Evolutionary conservation across 1,140 invertebrate species (phyloP), one percentile per base, ranked within the genome.

Genomic region (Scaptomyza montana): DNA sequence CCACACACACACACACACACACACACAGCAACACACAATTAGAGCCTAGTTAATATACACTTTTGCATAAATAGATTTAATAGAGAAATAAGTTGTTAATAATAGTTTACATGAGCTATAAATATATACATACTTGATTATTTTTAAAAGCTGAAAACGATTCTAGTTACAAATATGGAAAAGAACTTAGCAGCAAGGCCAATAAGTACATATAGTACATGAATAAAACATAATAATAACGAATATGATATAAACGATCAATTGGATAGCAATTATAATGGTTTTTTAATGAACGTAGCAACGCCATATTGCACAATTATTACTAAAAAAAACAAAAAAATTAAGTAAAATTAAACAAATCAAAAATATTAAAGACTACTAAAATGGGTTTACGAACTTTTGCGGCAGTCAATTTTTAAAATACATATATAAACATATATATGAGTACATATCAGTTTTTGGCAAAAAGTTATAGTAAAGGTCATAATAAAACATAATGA

Each of bases 401-500:
- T 67, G 71, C 64, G 63, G 60, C 72, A 71, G 68, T 77, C 76
- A 79, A 74, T 77, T 82, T 82, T 80, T 67, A 80, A 43, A 41
- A 69, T 30, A 69, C 13, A 80, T 74, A 36, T 7, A 25, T 25
- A 25, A 3, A 25, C 21, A 6, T 36, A 36, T 36, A 82, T 84
- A 84, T 89, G 67, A 79, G 85, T 89, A 87, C 85, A 87, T 87
- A 87, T 87, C 84, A 87, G 79, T 87, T 87, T 25, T 82, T 59
- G 65, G 61, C 45, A 57, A 72, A 36, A 51, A 64, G 45, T 51
- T 77, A 77, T 56, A 56, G 49, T 45, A 59, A 47, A 56, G 41
- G 30, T 53, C 59, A 66, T 57, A 64, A 74, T 66, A 55, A 80
- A 85, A 77, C 71, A 70, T 70, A 80, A 74, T 68, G 80, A 73